Conservation (phyloP, 2,888 invertebrate species). For the Rhagium mordax region DNA sequence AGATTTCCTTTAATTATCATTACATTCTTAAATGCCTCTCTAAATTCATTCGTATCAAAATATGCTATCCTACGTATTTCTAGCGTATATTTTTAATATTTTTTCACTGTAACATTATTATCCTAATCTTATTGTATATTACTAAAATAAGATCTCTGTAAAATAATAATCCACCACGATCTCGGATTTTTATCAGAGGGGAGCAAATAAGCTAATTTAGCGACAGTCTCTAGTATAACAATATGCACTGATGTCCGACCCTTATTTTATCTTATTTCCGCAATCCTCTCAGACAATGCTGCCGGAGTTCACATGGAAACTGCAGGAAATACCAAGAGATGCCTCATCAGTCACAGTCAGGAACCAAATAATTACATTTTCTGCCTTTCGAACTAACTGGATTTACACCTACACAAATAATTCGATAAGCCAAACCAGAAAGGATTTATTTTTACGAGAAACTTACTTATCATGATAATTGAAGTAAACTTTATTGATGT, state of each 20-base stretch:
- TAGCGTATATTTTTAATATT: too few species aligned
- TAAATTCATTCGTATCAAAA: too few species aligned
- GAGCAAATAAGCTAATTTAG: background rate
- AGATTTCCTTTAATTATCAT: too few species aligned
- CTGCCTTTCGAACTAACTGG: background rate
- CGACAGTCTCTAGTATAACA: background rate
- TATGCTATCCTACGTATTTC: too few species aligned
- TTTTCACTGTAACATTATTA: too few species aligned
- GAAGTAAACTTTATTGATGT: too few species aligned
- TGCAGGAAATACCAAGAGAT: slow-evolving; percentile 2
- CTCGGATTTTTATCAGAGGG: background rate
- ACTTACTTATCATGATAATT: background rate
- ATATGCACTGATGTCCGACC: background rate
- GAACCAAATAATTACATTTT: slow-evolving; percentile 5
- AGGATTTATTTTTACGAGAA: background rate
- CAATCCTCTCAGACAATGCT: background rate
- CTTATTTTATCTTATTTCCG: background rate
- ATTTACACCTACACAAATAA: background rate
- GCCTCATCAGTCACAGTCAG: slow-evolving; percentile 14
- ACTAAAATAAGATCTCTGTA: background rate
- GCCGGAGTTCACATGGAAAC: background rate
- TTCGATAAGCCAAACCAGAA: background rate
- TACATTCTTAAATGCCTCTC: too few species aligned
- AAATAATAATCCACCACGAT: background rate
- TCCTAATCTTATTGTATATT: background rate